phyloP scores from a whole-genome alignment of 2,113 vertebrate species.

The Arvicanthis niloticus region DNA sequence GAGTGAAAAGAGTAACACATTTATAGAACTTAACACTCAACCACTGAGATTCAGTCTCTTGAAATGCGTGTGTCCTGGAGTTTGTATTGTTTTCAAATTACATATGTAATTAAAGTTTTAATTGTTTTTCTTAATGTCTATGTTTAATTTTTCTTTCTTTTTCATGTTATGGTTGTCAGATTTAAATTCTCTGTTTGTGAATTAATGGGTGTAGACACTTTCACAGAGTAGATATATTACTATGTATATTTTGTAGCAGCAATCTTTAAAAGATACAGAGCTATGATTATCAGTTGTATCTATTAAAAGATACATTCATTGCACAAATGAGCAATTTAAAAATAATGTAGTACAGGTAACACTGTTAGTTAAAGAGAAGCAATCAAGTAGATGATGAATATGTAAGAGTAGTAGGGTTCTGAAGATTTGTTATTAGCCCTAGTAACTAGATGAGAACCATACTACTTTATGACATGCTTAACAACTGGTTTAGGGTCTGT shows the following conservation, averaged over 20 bases:
- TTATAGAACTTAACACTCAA: not conserved
- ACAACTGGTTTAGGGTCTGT: not conserved
- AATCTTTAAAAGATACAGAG: not conserved
- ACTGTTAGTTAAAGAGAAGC: not conserved
- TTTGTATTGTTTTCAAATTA: not conserved
- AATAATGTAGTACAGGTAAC: not conserved
- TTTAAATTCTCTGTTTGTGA: not conserved
- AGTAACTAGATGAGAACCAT: not conserved
- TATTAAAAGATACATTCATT: not conserved
- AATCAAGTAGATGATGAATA: not conserved
- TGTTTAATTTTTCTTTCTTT: not conserved
- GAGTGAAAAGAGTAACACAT: not conserved
- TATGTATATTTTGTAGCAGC: not conserved
- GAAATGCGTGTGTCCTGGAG: not conserved
- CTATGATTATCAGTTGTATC: not conserved
- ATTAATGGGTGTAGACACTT: not conserved
- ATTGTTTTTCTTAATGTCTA: no score
- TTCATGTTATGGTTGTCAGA: not conserved
- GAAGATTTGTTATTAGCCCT: not conserved
- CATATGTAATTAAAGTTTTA: not conserved
- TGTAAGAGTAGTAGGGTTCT: not conserved
- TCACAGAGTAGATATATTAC: not conserved
- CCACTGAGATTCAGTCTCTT: not conserved
- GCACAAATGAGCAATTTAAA: not conserved
- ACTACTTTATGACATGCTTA: conserved; percentile 9